Evolutionary conservation across 2,888 invertebrate species (phyloP).

Genomic region (Cactoblastis cactorum): DNA sequence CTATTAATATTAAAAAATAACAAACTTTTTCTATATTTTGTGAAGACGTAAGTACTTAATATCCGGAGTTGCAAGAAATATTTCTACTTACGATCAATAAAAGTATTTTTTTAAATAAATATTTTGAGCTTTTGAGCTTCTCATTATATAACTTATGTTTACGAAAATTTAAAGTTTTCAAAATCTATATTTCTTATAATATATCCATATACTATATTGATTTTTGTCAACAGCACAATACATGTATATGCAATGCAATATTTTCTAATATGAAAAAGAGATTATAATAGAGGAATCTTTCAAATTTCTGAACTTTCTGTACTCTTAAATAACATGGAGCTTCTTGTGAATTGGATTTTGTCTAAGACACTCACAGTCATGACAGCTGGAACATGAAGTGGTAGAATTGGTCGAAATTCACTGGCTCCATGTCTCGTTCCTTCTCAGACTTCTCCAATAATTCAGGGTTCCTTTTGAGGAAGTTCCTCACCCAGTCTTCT

Average conservation of each 20-base stretch:
- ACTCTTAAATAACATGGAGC: background rate
- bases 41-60: conserved; percentile 22
- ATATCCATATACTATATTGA: background rate
- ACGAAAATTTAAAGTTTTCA: conserved; percentile 14
- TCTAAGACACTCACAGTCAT: conserved; percentile 41
- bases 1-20: conserved; percentile 48
- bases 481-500: conserved; percentile 74
- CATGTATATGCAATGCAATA: background rate
- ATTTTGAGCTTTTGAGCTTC: conserved; percentile 37
- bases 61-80: conserved; percentile 23
- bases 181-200: conserved; percentile 12
- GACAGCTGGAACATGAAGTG: conserved; percentile 74
- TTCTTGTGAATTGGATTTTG: background rate
- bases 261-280: too few relatives aligned
- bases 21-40: conserved; percentile 47
- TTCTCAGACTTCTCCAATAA: conserved; percentile 57
- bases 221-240: background rate
- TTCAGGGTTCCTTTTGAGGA: conserved; percentile 70
- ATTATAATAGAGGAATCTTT: too few relatives aligned
- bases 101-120: conserved; percentile 22
- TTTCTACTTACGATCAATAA: conserved; percentile 20
- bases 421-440: conserved; percentile 63
- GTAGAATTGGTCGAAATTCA: conserved; percentile 74
- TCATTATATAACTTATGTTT: conserved; percentile 17
- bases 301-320: background rate